A percentile compares a stretch with the other conserved stretches of the same genome.
Conservation (phyloP, 1,140 invertebrate genomes). For the Pogonomyrmex californicus region DNA sequence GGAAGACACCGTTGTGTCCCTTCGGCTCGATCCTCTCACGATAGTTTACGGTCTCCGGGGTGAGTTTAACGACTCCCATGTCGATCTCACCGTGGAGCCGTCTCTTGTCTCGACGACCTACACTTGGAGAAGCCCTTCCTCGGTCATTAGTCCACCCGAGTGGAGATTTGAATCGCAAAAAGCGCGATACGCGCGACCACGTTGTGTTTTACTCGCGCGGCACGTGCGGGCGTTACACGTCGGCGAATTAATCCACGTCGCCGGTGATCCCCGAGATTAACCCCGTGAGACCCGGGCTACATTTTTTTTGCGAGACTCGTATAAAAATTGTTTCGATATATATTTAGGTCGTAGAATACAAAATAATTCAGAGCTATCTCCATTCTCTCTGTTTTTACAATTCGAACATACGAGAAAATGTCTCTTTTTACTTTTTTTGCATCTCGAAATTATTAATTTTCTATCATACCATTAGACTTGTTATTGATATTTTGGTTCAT, state of each 20-base stretch:
- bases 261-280: conserved; percentile 50
- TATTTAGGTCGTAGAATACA: conserved; percentile 36
- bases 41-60: conserved; percentile 74
- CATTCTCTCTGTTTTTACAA: background rate
- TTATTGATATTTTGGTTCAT: background rate
- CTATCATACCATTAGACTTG: background rate
- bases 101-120: conserved; percentile 43
- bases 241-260: conserved; percentile 65
- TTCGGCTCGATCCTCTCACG: conserved; percentile 61
- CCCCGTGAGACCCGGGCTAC: conserved; percentile 32
- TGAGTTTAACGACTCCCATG: conserved; percentile 76
- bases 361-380: background rate
- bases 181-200: conserved; percentile 63
- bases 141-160: conserved; percentile 67
- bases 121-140: conserved; percentile 50
- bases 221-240: conserved; percentile 62
- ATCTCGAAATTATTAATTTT: background rate
- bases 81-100: conserved; percentile 69
- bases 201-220: conserved; percentile 66
- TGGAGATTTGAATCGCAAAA: conserved; percentile 75
- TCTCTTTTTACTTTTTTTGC: background rate
- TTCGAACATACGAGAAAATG: background rate
- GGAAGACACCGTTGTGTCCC: conserved; percentile 34
- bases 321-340: conserved; percentile 61
- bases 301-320: conserved; percentile 28